phyloP scores from a whole-genome alignment of 37 sponge, comb jelly and placozoan genomes.

The Spongia lamella region DNA sequence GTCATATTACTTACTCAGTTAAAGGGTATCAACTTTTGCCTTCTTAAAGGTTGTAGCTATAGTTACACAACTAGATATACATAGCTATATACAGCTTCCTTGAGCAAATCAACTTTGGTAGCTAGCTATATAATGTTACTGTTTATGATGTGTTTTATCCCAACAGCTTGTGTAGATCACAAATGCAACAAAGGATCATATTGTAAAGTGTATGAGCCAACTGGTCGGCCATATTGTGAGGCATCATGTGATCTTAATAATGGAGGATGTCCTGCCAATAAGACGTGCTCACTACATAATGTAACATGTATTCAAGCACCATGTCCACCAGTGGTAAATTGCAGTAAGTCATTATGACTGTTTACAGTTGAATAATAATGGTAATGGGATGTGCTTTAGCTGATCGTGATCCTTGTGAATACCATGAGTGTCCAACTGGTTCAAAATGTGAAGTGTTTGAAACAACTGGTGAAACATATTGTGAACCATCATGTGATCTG shows the following conservation, averaged over 20 bases:
- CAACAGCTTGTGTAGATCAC: slow-evolving; percentile 4
- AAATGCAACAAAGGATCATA: background rate
- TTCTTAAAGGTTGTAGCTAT: too few species aligned
- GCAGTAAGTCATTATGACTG: too few species aligned
- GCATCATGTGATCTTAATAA: slow-evolving; percentile 30
- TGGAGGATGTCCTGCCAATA: slow-evolving; percentile 20
- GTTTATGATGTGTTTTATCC: too few species aligned
- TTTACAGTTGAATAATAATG: too few species aligned
- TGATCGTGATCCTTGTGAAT: slow-evolving; percentile 11
- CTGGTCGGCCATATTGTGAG: slow-evolving; percentile 21
- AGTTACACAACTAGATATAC: too few species aligned
- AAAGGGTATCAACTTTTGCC: too few species aligned
- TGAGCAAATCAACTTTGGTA: too few species aligned
- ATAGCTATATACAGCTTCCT: too few species aligned
- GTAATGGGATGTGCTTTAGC: too few species aligned
- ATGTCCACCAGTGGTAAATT: slow-evolving; percentile 17
- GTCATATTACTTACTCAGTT: too few species aligned
- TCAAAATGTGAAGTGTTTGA: background rate
- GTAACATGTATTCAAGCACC: slow-evolving; percentile 10
- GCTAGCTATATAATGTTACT: too few species aligned
- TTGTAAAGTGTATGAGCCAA: slow-evolving; percentile 20
- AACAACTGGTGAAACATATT: slow-evolving; percentile 15
- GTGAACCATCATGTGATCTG: slow-evolving; percentile 30
- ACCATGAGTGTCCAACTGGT: slow-evolving; percentile 1
- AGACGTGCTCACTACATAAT: slow-evolving; percentile 1